Conservation (phyloP, 2,113 vertebrate genomes). For the Hydrolagus affinis region DNA sequence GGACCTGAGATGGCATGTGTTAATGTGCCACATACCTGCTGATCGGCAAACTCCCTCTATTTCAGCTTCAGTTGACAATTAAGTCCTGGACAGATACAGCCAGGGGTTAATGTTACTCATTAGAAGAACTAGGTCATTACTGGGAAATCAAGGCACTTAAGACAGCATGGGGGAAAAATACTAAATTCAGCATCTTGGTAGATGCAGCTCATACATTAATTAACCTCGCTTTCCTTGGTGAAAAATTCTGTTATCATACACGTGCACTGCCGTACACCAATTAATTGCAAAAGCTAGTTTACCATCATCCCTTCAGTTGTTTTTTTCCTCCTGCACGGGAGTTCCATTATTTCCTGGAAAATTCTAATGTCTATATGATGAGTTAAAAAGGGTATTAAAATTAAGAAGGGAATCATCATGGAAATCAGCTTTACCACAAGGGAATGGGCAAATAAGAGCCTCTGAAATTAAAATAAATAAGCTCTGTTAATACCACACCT, state of each 20-base stretch:
- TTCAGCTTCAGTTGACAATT: constrained; percentile 97
- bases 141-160: constrained; percentile 97
- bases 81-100: constrained; percentile 99
- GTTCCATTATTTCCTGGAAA: constrained; percentile 80
- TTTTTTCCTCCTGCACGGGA: constrained; percentile 71
- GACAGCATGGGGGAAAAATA: constrained; percentile 76
- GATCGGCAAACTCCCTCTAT: constrained; percentile 72
- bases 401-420: constrained; percentile 95
- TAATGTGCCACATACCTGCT: constrained; percentile 92
- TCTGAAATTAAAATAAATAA: constrained; percentile 98
- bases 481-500: constrained; percentile 97
- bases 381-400: constrained; percentile 98
- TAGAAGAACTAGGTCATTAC: constrained; percentile 99
- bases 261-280: constrained; percentile 85
- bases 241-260: constrained; percentile 77
- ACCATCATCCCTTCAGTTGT: constrained; percentile 75
- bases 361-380: constrained; percentile 94
- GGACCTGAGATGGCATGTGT: constrained; percentile 76
- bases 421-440: constrained; percentile 94
- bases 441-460: constrained; percentile 89
- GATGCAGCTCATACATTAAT: constrained; percentile 98
- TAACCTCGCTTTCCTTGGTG: constrained; percentile 97
- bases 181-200: constrained; percentile 86
- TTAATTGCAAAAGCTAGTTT: constrained; percentile 90
- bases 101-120: constrained; percentile 99